Conservation (phyloP, 1,140 invertebrate species). For the Schlechtendalia chinensis region DNA sequence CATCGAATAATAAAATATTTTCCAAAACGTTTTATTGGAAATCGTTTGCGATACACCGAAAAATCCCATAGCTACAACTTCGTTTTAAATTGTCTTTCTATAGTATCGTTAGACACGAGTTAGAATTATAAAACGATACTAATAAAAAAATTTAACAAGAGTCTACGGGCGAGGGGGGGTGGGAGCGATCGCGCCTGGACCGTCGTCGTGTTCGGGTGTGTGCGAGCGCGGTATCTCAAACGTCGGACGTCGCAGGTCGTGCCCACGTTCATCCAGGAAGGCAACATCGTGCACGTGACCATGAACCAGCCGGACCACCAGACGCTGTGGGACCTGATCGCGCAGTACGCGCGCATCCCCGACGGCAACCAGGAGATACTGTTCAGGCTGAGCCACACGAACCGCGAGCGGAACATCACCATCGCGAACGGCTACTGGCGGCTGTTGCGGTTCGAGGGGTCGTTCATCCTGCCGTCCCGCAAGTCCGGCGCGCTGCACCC, state of each 20-base stretch:
- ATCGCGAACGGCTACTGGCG: slow-evolving; percentile 52
- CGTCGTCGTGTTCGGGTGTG: too few relatives aligned
- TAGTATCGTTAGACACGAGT: too few relatives aligned
- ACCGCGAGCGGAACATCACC: slow-evolving; percentile 51
- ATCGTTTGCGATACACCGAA: too few relatives aligned
- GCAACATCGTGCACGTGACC: slow-evolving; percentile 52
- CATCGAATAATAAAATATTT: too few relatives aligned
- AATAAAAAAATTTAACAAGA: too few relatives aligned
- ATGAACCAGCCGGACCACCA: slow-evolving; percentile 53
- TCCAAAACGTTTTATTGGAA: too few relatives aligned
- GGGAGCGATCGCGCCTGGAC: too few relatives aligned
- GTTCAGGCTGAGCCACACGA: slow-evolving; percentile 53
- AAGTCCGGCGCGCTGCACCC: slow-evolving; percentile 53
- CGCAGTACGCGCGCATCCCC: slow-evolving; percentile 49
- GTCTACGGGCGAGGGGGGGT: too few relatives aligned
- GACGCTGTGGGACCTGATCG: slow-evolving; percentile 53
- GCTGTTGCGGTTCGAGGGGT: slow-evolving; percentile 54
- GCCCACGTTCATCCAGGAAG: slow-evolving; percentile 52
- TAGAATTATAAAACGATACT: too few relatives aligned
- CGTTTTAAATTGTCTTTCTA: too few relatives aligned
- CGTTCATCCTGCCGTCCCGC: slow-evolving; percentile 53
- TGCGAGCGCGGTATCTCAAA: too few relatives aligned
- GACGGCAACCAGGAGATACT: slow-evolving; percentile 53
- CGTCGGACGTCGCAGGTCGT: slow-evolving; percentile 53
- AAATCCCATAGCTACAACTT: too few relatives aligned